Evolutionary conservation across 2,797 vertebrate genomes (phyloP).

Genomic region (Apogon talboti): DNA sequence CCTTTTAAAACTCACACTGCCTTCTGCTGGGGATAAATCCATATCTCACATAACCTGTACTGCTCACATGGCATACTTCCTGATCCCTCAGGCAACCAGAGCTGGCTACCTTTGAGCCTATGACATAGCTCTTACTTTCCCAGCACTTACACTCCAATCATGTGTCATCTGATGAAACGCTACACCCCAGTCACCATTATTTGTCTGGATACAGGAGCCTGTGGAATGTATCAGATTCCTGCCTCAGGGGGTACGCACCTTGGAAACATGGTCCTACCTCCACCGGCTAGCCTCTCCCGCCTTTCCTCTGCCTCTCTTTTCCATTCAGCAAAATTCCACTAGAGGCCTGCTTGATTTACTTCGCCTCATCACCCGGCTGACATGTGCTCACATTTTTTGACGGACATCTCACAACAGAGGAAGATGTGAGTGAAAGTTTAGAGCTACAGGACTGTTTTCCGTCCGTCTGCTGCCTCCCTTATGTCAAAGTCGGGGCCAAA

Average conservation of each 20-base stretch:
- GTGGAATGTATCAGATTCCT: slow-evolving; percentile 83
- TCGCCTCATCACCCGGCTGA: slow-evolving; percentile 43
- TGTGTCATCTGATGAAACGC: slow-evolving; percentile 79
- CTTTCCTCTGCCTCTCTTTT: slow-evolving; percentile 31
- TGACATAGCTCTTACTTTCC: slow-evolving; percentile 79
- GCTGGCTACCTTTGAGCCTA: slow-evolving; percentile 58
- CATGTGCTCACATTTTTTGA: slow-evolving; percentile 52
- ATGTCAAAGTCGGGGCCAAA: slow-evolving; percentile 6
- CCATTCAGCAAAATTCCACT: slow-evolving; percentile 68
- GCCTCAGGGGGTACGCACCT: slow-evolving; percentile 74
- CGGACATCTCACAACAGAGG: slow-evolving; percentile 35
- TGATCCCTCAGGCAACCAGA: slow-evolving; percentile 67
- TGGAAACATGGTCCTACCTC: slow-evolving; percentile 74
- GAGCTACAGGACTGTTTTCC: slow-evolving; percentile 41
- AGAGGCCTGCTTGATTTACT: slow-evolving; percentile 61
- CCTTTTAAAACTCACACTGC: slow-evolving; percentile 30
- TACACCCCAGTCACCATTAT: slow-evolving; percentile 80
- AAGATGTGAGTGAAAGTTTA: slow-evolving; percentile 34
- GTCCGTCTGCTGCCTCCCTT: slow-evolving; percentile 29
- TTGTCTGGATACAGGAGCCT: slow-evolving; percentile 77
- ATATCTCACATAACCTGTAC: slow-evolving; percentile 70
- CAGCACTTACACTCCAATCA: slow-evolving; percentile 76
- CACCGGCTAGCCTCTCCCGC: slow-evolving; percentile 47
- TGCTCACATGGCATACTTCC: slow-evolving; percentile 60
- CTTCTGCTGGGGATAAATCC: slow-evolving; percentile 54